These are phyloP conservation scores for Harmothoe impar DNA, from an alignment of 2,888 invertebrate species.

Conservation along the genomic window DNA sequence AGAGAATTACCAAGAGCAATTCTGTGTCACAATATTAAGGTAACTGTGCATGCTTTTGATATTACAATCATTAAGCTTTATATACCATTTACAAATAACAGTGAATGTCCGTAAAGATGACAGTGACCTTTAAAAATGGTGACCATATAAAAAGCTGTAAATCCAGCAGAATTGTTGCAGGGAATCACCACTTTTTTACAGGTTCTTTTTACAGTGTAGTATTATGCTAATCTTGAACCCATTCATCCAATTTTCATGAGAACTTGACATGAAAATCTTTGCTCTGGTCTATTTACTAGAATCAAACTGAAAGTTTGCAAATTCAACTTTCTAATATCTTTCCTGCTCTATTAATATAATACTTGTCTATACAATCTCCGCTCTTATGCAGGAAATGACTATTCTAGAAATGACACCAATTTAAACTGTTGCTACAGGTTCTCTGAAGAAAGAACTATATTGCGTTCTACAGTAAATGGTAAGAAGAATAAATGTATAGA, in stretches of 20 bases:
- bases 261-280: neutral
- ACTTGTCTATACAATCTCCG: neutral
- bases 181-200: no score
- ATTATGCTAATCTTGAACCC: neutral
- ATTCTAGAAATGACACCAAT: slow-evolving; percentile 22
- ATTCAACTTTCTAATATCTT: neutral
- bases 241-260: slow-evolving; percentile 27
- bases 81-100: no score
- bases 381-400: neutral
- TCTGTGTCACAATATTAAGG: no score
- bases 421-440: neutral
- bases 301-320: neutral
- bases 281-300: neutral
- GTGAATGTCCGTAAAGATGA: no score
- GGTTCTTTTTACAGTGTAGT: no score
- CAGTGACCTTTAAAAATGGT: no score
- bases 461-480: neutral
- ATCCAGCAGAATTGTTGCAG: no score
- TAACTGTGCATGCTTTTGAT: no score
- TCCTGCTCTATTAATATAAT: neutral
- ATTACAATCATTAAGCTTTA: no score
- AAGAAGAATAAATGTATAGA: neutral
- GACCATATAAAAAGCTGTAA: no score
- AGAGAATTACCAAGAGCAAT: no score
- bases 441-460: neutral